A percentile compares a stretch with the other conserved stretches of the same genome.
These are phyloP conservation scores for Agrypnia vestita DNA, from an alignment of 1,140 invertebrate genomes.

Conservation along the genomic window DNA sequence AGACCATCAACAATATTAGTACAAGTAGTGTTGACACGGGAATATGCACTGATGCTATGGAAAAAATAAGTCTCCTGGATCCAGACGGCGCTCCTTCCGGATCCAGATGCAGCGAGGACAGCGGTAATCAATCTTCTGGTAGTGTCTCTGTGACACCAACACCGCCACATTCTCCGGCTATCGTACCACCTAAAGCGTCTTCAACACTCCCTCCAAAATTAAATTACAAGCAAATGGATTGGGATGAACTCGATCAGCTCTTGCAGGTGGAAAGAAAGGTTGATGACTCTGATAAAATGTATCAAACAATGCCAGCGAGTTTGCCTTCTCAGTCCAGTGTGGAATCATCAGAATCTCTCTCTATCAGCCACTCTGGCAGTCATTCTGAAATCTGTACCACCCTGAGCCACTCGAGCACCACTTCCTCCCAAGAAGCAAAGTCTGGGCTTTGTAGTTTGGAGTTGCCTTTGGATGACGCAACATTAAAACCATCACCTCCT, in stretches of 20 bases:
- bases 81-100: background rate
- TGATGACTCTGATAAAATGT: constrained; percentile 78
- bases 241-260: constrained; percentile 82
- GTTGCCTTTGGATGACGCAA: constrained; percentile 57
- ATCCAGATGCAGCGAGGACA: constrained; percentile 54
- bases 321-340: constrained; percentile 75
- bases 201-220: constrained; percentile 80
- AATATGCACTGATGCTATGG: constrained; percentile 52
- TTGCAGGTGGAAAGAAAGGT: constrained; percentile 80
- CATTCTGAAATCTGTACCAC: constrained; percentile 63
- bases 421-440: constrained; percentile 62
- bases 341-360: constrained; percentile 64
- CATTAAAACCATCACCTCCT: constrained; percentile 60
- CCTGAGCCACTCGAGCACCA: constrained; percentile 63
- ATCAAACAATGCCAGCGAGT: constrained; percentile 82
- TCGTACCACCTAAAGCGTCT: constrained; percentile 72
- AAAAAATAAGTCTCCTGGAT: constrained; percentile 42
- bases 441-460: constrained; percentile 58
- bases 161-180: constrained; percentile 68
- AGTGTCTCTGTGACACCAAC: constrained; percentile 56
- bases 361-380: constrained; percentile 63
- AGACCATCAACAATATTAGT: constrained; percentile 32
- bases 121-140: constrained; percentile 55
- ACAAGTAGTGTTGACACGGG: constrained; percentile 52
- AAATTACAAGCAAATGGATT: constrained; percentile 77